A percentile compares a stretch with the other conserved stretches of the same genome.
Evolutionary conservation across 2,797 vertebrate genomes (phyloP).

Genomic region (Neosilurus hyrtlii): DNA sequence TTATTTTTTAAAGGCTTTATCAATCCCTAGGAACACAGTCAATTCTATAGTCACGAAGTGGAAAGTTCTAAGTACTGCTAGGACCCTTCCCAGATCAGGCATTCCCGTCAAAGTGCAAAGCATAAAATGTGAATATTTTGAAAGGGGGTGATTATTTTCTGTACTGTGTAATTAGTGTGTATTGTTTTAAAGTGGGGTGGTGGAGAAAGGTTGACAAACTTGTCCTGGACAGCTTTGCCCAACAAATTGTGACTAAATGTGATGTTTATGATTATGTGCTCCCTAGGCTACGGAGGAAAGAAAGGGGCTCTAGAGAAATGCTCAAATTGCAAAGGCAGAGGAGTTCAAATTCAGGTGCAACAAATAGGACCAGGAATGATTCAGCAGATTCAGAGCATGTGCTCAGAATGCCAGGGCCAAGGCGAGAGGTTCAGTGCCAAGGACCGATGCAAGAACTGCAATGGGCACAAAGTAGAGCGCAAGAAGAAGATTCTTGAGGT

Average conservation of each 20-base stretch:
- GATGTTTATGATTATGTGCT: background rate
- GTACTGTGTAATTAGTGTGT: no score
- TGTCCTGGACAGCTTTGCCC: background rate
- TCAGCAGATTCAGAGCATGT: constrained; percentile 95
- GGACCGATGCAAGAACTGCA: constrained; percentile 91
- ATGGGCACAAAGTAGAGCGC: constrained; percentile 87
- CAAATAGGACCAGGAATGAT: constrained; percentile 97
- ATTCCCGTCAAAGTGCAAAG: no score
- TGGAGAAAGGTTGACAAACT: background rate
- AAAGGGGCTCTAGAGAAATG: constrained; percentile 91
- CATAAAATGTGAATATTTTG: no score
- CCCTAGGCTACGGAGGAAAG: constrained; percentile 87
- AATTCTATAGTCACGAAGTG: no score
- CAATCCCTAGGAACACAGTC: no score
- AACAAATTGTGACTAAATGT: background rate
- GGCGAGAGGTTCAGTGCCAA: constrained; percentile 88
- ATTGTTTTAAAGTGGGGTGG: no score
- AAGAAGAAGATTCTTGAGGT: constrained; percentile 97
- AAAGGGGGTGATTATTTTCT: no score
- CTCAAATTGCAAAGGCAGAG: constrained; percentile 88
- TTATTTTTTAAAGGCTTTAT: no score
- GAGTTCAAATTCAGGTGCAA: constrained; percentile 86
- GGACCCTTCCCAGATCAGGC: no score
- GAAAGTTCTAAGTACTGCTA: no score
- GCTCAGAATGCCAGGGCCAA: constrained; percentile 90